A percentile compares a stretch with the other conserved stretches of the same genome.
Evolutionary conservation across 1,140 invertebrate species (phyloP).

Genomic region (Euwallacea fornicatus): DNA sequence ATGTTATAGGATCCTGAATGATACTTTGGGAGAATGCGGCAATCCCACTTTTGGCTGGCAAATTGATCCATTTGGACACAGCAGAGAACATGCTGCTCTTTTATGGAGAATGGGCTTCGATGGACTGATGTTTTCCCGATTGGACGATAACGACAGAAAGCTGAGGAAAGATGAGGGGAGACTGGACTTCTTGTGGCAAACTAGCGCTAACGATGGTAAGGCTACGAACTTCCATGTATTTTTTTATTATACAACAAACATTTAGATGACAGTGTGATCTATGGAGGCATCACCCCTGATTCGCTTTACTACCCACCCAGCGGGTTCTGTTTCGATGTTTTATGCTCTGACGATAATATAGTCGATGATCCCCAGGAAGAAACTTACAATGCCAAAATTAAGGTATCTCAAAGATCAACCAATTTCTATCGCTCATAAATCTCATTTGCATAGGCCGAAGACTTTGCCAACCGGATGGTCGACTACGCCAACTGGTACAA

Average conservation of each 20-base stretch:
- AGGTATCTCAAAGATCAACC: constrained; percentile 39
- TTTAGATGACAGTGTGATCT: constrained; percentile 36
- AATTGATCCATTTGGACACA: constrained; percentile 76
- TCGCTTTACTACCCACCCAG: constrained; percentile 65
- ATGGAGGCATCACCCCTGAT: constrained; percentile 24
- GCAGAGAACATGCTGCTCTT: constrained; percentile 67
- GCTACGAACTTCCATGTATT: background rate
- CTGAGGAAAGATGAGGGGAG: constrained; percentile 62
- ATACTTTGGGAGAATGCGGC: constrained; percentile 67
- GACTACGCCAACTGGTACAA: constrained; percentile 37
- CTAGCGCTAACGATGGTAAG: constrained; percentile 61
- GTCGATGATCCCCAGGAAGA: constrained; percentile 57
- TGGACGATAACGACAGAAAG: constrained; percentile 74
- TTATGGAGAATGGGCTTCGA: constrained; percentile 72
- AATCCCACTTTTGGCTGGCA: constrained; percentile 71
- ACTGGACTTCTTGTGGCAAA: constrained; percentile 78
- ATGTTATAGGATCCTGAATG: constrained; percentile 40
- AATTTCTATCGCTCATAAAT: background rate
- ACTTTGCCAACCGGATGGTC: constrained; percentile 18
- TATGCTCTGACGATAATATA: constrained; percentile 68
- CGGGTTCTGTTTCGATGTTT: constrained; percentile 74
- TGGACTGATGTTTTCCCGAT: constrained; percentile 71
- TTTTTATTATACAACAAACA: background rate
- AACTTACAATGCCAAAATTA: constrained; percentile 58
- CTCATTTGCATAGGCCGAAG: constrained; percentile 7